Conservation (phyloP, 2,888 invertebrate genomes). For the Epistrophe grossulariae region DNA sequence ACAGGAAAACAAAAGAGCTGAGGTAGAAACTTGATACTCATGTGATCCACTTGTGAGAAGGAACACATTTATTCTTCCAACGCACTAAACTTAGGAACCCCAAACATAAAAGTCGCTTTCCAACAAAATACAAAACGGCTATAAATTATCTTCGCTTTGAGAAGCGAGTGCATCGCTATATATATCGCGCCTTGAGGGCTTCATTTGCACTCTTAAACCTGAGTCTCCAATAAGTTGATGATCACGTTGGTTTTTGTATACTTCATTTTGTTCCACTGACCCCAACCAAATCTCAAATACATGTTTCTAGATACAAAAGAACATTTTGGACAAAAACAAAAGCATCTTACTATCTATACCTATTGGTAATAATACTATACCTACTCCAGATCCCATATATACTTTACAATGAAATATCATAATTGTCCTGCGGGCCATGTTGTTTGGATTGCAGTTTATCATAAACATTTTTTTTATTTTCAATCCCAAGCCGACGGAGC, state of each 20-base stretch:
- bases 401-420: slow-evolving; percentile 84
- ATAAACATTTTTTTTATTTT: slow-evolving; percentile 55
- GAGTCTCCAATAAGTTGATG: slow-evolving; percentile 1
- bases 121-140: slow-evolving; percentile 21
- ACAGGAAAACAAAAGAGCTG: slow-evolving; percentile 49
- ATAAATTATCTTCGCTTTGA: slow-evolving; percentile 47
- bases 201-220: slow-evolving; percentile 50
- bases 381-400: slow-evolving; percentile 80
- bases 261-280: slow-evolving; percentile 40
- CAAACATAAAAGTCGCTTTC: slow-evolving; percentile 23
- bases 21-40: slow-evolving; percentile 30
- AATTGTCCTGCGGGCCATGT: slow-evolving; percentile 83
- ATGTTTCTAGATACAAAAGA: slow-evolving; percentile 64
- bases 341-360: slow-evolving; percentile 18
- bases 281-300: slow-evolving; percentile 21
- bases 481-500: slow-evolving; percentile 24
- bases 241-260: not conserved
- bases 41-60: slow-evolving; percentile 17
- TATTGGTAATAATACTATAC: slow-evolving; percentile 72
- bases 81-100: not conserved
- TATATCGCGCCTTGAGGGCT: slow-evolving; percentile 33
- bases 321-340: slow-evolving; percentile 2
- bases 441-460: slow-evolving; percentile 82
- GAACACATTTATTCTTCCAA: slow-evolving; percentile 4
- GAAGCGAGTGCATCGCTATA: slow-evolving; percentile 32